phyloP scores from a whole-genome alignment of 2,888 invertebrate species.

The Hylaea fasciaria region DNA sequence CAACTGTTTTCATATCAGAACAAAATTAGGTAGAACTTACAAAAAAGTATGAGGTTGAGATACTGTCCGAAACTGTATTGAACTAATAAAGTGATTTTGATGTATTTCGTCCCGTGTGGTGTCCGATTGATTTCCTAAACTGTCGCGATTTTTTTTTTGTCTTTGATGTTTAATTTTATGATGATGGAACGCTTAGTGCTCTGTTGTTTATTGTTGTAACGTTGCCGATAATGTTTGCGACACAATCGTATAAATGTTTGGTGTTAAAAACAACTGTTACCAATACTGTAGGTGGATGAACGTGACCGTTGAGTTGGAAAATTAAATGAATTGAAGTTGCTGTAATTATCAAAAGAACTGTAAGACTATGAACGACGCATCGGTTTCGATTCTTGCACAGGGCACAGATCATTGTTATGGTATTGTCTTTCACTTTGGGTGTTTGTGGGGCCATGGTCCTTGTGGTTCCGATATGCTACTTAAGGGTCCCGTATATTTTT shows the following conservation, averaged over 20 bases:
- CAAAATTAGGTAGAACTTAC: too few species aligned
- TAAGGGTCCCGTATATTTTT: too few species aligned
- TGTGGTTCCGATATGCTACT: too few species aligned
- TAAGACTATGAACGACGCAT: too few species aligned
- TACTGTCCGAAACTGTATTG: constrained; percentile 12
- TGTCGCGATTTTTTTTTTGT: constrained; percentile 29
- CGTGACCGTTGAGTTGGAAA: not conserved
- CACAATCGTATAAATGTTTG: constrained; percentile 1
- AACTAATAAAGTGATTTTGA: constrained; percentile 8
- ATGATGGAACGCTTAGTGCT: constrained; percentile 28
- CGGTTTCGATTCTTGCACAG: too few species aligned
- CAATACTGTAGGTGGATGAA: not conserved
- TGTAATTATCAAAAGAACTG: too few species aligned
- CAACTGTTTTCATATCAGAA: too few species aligned
- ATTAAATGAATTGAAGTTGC: not conserved
- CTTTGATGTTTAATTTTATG: constrained; percentile 27
- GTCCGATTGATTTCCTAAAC: constrained; percentile 31
- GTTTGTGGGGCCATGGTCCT: too few species aligned
- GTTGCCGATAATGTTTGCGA: constrained; percentile 11
- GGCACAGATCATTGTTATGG: too few species aligned
- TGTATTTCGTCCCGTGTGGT: constrained; percentile 30
- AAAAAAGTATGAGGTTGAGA: not conserved
- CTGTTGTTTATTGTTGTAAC: constrained; percentile 18
- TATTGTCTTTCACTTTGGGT: too few species aligned
- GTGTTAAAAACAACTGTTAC: constrained; percentile 7